Conservation (phyloP, 2,113 vertebrate species). For the Lethenteron camtschaticum region DNA sequence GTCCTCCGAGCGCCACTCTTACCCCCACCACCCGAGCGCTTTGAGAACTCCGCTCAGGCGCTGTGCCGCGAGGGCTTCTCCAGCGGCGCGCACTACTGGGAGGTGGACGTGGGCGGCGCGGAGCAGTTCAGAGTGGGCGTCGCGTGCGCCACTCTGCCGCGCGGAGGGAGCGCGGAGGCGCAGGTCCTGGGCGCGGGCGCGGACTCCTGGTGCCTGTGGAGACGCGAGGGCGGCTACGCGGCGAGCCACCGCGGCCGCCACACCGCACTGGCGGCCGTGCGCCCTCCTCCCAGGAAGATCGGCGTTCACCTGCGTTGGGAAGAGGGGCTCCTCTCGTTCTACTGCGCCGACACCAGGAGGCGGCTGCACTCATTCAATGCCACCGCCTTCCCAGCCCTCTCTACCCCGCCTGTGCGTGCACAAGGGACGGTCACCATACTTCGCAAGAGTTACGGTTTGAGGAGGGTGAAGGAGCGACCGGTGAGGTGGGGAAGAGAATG, state of each 20-base stretch:
- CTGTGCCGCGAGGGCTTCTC: constrained; percentile 8
- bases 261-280: too few species aligned
- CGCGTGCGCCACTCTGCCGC: background rate
- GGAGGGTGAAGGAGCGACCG: too few species aligned
- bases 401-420: too few species aligned
- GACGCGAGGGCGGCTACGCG: background rate
- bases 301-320: too few species aligned
- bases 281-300: too few species aligned
- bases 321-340: too few species aligned
- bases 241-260: background rate
- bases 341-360: too few species aligned
- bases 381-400: too few species aligned
- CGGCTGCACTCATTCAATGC: too few species aligned
- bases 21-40: constrained; percentile 5
- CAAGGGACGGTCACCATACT: too few species aligned
- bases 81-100: constrained; percentile 13
- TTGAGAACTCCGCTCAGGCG: constrained; percentile 11
- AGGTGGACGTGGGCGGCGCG: constrained; percentile 12
- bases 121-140: background rate
- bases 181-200: background rate
- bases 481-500: too few species aligned
- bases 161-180: background rate
- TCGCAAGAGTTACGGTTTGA: too few species aligned
- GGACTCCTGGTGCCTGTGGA: background rate
- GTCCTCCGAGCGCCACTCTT: constrained; percentile 6